phyloP scores from a whole-genome alignment of 2,113 vertebrate species.

The Pithys albifrons region DNA sequence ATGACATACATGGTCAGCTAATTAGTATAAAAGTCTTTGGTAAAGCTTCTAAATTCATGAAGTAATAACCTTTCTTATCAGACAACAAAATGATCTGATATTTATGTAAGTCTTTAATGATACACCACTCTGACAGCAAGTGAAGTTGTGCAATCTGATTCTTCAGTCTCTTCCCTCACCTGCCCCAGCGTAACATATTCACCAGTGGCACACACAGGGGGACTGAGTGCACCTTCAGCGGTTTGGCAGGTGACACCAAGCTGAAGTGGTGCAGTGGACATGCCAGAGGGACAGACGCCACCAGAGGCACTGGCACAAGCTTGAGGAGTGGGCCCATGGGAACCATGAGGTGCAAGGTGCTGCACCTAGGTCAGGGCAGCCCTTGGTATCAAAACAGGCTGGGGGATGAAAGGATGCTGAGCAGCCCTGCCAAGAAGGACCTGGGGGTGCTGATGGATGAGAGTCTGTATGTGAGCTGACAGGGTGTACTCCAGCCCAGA shows the following conservation, averaged over 20 bases:
- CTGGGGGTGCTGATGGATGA: background rate
- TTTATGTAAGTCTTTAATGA: background rate
- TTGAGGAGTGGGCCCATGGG: rapidly evolving
- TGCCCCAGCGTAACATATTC: background rate
- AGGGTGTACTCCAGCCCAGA: background rate
- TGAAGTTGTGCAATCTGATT: background rate
- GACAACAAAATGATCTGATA: background rate
- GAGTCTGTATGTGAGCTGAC: background rate
- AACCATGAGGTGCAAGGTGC: background rate
- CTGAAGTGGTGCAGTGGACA: background rate
- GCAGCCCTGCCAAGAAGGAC: background rate
- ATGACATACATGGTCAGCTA: background rate
- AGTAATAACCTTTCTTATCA: background rate
- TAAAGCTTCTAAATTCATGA: background rate
- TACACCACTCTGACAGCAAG: background rate
- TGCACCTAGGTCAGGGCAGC: background rate
- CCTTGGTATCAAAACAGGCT: rapidly evolving
- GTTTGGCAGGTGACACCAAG: background rate
- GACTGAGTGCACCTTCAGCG: rapidly evolving
- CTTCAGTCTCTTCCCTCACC: background rate
- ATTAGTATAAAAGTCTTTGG: background rate
- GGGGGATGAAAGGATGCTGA: background rate
- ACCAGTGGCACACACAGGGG: background rate
- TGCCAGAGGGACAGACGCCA: rapidly evolving
- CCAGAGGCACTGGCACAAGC: background rate